Base-by-base conservation (phyloP, 2,888 invertebrate species). In the Chouioia cunea region DNA sequence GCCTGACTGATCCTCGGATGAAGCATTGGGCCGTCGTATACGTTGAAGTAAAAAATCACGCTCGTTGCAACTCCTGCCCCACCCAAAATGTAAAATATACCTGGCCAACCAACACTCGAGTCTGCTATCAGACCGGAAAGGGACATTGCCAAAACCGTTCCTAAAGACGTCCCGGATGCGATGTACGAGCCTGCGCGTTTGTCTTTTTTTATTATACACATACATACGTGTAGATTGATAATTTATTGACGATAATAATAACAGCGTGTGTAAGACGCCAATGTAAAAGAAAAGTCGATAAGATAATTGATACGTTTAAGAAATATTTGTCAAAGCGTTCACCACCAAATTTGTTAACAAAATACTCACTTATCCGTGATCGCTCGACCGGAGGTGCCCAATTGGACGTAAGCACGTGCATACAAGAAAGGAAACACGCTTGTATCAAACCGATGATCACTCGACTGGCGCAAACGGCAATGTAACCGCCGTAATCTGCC, bases 361-460 rank as follows among this genome's bases (percentile, higher is more conserved):
- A 80, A 15, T 18, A 62, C 77, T 78, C 59, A 75, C 88, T 87
- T 2, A 89, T 76, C 70, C 88, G 80, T 53, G 88, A 87, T 73
- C 89, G 87, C 77, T 90, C 90, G 18, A 86, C 81, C 0, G 88
- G 78, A 0, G 90, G 89, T 0, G 86, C 91, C 94, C 94, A 94
- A 81, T 92, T 93, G 15, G 93, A 90, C 62, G 93, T 82, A 15
- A 93, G 86, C 10, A 91, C 91, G 77, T 93, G 93, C 63, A 90
- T 88, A 70, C 90, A 88, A 0, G 94, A 93, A 80, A 90, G 92
- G 23, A 93, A 88, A 75, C 91, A 90, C 0, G 92, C 91, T 82
- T 94, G 93, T 0, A 90, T 88, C 3, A 95, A 86, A 0, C 96
- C 96, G 83, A 93, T 92, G 0, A 92, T 78, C 0, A 93, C 89